A percentile compares a stretch with the other conserved stretches of the same genome.
These are phyloP conservation scores for Cordilura impudica DNA, from an alignment of 2,888 invertebrate species.

Conservation along the genomic window DNA sequence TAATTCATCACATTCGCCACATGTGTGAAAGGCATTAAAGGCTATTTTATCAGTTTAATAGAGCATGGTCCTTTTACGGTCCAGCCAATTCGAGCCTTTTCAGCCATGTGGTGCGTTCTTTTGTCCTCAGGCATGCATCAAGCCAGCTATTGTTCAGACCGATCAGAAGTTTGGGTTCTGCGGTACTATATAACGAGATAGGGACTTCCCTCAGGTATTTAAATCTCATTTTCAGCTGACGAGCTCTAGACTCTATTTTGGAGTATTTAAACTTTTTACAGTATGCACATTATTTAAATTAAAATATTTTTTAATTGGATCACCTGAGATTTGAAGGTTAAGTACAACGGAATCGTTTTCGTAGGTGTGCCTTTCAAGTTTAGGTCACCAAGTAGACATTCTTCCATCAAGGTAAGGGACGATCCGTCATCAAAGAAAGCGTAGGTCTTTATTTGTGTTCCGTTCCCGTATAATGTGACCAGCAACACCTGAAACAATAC, in stretches of 20 bases:
- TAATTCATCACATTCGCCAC: conserved; percentile 14
- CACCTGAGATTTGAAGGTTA: conserved; percentile 43
- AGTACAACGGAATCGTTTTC: too few relatives aligned
- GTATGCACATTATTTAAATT: conserved; percentile 26
- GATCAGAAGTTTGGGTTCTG: conserved; percentile 46
- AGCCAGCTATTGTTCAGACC: conserved; percentile 49
- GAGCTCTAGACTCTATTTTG: conserved; percentile 8
- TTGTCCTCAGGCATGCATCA: conserved; percentile 4
- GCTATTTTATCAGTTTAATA: not conserved
- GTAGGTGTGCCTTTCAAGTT: conserved; percentile 35
- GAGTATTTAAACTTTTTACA: conserved; percentile 2
- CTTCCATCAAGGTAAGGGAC: conserved; percentile 42
- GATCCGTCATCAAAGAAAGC: conserved; percentile 56
- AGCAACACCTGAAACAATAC: conserved; percentile 53
- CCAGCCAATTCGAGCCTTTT: conserved; percentile 45
- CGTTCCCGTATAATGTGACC: conserved; percentile 45
- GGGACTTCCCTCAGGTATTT: conserved; percentile 28
- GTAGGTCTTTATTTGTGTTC: conserved; percentile 45
- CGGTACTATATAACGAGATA: conserved; percentile 26
- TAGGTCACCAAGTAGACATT: conserved; percentile 25
- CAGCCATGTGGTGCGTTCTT: conserved; percentile 29
- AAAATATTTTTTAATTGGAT: not conserved
- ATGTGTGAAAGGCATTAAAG: too few relatives aligned
- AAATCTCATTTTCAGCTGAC: conserved; percentile 6
- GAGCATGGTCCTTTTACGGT: conserved; percentile 26